Evolutionary conservation across 2,797 vertebrate genomes (phyloP), one percentile per base, ranked within the genome.

Genomic region (Erpetoichthys calabaricus): DNA sequence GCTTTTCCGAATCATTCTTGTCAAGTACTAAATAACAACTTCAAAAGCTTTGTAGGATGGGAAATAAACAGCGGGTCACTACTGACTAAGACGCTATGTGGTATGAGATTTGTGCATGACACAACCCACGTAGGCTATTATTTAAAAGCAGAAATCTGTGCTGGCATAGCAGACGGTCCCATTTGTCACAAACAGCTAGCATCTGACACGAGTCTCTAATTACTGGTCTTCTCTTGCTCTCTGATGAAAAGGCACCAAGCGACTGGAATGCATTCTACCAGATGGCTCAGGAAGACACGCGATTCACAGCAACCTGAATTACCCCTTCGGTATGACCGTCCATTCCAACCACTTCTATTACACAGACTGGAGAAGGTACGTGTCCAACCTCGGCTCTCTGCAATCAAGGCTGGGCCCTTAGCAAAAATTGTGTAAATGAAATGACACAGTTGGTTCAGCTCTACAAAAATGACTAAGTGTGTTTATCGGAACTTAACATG

Each of bases 301-400:
- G 61, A 60, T 98, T 56, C 87, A 92, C 57, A 74, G 79, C 58
- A 84, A 80, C 69, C 86, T 99, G 69, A 93, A 91, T 75, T 96
- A 99, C 68, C 96, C 96, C 3, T 99, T 99, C 82, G 92, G 90
- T 74, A 75, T 99, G 62, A 68, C 92, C 25, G 88, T 81, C 67
- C 91, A 91, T 1, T 75, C 83, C 65, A 81, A 84, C 62, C 91
- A 98, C 78, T 98, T 95, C 85, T 99, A 93, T 61, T 91, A 91
- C 83, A 93, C 92, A 0, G 96, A 99, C 80, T 99, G 96, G 95
- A 89, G 93, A 71, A 89, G 93, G 96, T 95, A 69, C 73, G 72
- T 45, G 10, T 3, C 5, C 44, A 5, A 10, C 2, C 52, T 4
- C 7, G 42, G 44, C 9, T 25, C 51, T 5, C 51, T 52, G 51